Base-by-base conservation (phyloP, 2,113 vertebrate genomes). In the Leptobrachium ailaonicum region DNA sequence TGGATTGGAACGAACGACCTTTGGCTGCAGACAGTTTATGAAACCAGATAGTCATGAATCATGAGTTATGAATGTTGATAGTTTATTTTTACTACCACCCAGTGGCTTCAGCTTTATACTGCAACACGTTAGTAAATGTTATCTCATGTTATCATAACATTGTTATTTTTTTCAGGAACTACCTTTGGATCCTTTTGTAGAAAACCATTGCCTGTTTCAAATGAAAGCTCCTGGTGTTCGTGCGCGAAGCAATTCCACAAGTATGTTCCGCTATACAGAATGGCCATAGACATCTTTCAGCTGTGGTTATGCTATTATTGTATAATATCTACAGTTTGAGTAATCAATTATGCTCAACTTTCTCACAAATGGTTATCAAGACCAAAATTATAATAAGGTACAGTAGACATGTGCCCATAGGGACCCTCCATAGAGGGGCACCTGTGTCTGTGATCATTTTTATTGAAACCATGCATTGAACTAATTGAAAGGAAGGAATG, bases 211-310 rank as follows among this genome's bases (percentile, higher is more conserved):
- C 12, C 43, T 68, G 20, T 47, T 80, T 7, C 71, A 84, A 88
- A 41, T 85, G 68, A 93, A 89, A 82, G 86, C 63, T 43, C 80
- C 80, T 44, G 91, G 88, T 70, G 94, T 90, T 12, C 87, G 93
- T 84, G 92, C 90, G 10, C 91, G 92, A 56, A 95, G 94, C 84
- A 96, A 92, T 85, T 96, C 96, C 42, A 93, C 95, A 73, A 94
- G 96, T 98, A 89, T 89, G 93, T 91, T 80, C 8, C 44, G 13
- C 1, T 41, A 13, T 50, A 32, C 20, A 50, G 47, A 50, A 50
- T 32, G 20, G 20, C 20, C 20, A 32, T 32, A 32, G 20, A 32
- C 20, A 32, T 32, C 20, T 32, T 32, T 32, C 20, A 32, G 20
- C 20, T 32, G 20, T 32, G 20, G 20, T 32, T 32, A 32, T 32